A percentile compares a stretch with the other conserved stretches of the same genome.
Evolutionary conservation across 2,797 vertebrate species (phyloP).

Genomic region (Hirundo rustica): DNA sequence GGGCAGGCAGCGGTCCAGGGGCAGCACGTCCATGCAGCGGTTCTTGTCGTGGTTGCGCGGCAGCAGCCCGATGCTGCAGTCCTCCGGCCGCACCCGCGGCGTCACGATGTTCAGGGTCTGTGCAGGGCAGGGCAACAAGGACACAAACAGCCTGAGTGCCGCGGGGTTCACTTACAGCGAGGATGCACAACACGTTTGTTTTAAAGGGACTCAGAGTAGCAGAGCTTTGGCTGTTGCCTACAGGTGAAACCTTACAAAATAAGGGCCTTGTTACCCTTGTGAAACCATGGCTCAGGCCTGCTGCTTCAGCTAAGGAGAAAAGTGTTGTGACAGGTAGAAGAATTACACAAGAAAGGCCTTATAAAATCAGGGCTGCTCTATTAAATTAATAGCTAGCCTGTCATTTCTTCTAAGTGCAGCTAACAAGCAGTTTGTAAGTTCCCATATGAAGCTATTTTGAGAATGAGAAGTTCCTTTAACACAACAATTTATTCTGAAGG

Average conservation of each 20-base stretch:
- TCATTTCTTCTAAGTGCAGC: not conserved
- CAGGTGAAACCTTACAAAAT: not conserved
- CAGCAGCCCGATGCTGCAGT: constrained; percentile 94
- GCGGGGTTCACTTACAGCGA: not conserved
- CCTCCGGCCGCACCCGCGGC: constrained; percentile 90
- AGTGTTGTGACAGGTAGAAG: not conserved
- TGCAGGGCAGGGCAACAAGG: not conserved
- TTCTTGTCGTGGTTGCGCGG: constrained; percentile 97
- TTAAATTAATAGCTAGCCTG: not conserved
- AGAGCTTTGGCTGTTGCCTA: not conserved
- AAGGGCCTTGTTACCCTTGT: not conserved
- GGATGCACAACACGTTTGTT: accelerated
- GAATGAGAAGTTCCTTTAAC: not conserved
- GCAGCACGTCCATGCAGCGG: constrained; percentile 92
- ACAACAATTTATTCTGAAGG: not conserved
- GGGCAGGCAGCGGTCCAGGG: constrained; percentile 93
- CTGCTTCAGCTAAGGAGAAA: not conserved
- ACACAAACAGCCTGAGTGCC: not conserved
- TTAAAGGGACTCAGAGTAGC: not conserved
- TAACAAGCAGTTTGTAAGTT: not conserved
- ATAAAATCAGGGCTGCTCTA: not conserved
- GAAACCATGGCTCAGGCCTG: not conserved
- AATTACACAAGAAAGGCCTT: not conserved
- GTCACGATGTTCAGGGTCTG: constrained; percentile 98
- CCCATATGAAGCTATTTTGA: not conserved